phyloP scores from a whole-genome alignment of 2,113 vertebrate genomes.

The Xyrauchen texanus region DNA sequence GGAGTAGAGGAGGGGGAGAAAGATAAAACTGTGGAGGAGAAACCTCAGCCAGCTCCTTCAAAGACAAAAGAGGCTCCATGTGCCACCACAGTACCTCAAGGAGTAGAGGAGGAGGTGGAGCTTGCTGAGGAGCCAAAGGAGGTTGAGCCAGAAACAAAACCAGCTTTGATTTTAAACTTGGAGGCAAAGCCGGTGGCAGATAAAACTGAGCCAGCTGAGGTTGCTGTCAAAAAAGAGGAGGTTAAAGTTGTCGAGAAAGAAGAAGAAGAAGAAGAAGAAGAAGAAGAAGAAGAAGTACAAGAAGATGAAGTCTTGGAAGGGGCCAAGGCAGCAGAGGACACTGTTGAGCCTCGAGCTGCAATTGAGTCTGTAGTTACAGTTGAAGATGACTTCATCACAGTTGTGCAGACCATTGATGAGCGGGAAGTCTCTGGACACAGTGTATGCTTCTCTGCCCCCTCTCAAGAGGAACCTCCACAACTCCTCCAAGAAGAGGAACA shows the following conservation, averaged over 20 bases:
- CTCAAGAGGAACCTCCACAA: slow-evolving; percentile 71
- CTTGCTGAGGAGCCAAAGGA: slow-evolving; percentile 73
- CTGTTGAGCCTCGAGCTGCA: slow-evolving; percentile 77
- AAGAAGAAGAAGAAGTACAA: slow-evolving; percentile 36
- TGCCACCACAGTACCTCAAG: slow-evolving; percentile 61
- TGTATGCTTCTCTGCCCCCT: slow-evolving; percentile 86
- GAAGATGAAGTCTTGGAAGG: slow-evolving; percentile 43
- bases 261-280: slow-evolving; percentile 33
- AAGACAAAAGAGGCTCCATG: slow-evolving; percentile 32
- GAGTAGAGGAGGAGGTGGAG: slow-evolving; percentile 67
- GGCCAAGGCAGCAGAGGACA: slow-evolving; percentile 64
- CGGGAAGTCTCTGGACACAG: slow-evolving; percentile 88
- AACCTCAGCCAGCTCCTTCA: slow-evolving; percentile 11
- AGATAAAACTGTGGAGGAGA: neutral
- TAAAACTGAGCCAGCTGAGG: neutral
- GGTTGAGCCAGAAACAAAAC: slow-evolving; percentile 60
- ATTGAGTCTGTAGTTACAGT: slow-evolving; percentile 96
- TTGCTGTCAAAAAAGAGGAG: slow-evolving; percentile 13
- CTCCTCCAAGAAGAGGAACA: slow-evolving; percentile 66
- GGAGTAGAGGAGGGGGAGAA: too few species aligned
- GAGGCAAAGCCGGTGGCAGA: slow-evolving; percentile 24
- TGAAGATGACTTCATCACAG: slow-evolving; percentile 96
- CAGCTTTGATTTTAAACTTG: neutral
- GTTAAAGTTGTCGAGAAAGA: slow-evolving; percentile 30
- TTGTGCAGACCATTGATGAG: slow-evolving; percentile 94